phyloP scores from a whole-genome alignment of 2,888 invertebrate genomes.

The Cabera pusaria region DNA sequence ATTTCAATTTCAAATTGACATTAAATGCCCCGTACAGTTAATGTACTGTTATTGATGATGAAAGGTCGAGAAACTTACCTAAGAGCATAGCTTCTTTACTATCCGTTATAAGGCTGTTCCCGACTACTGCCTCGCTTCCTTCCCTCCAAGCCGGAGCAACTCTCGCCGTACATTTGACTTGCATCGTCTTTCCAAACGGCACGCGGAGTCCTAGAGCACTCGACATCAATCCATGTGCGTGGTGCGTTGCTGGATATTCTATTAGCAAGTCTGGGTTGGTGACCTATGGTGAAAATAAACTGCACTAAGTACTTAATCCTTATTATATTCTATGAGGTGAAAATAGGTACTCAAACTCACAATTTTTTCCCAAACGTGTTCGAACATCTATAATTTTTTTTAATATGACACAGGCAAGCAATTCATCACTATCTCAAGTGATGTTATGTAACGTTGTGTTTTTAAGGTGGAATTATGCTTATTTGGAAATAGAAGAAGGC shows the following conservation, averaged over 20 bases:
- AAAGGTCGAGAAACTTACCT: conserved; percentile 61
- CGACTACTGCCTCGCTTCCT: conserved; percentile 75
- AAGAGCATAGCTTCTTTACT: conserved; percentile 77
- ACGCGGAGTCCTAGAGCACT: conserved; percentile 69
- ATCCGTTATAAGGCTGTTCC: conserved; percentile 70
- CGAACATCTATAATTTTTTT: no score
- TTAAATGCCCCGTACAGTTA: no score
- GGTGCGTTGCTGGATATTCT: conserved; percentile 67
- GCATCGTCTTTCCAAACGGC: conserved; percentile 68
- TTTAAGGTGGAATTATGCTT: no score
- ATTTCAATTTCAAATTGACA: no score
- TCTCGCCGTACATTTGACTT: conserved; percentile 69
- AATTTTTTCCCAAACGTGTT: no score
- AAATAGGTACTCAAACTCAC: no score
- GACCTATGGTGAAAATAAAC: no score
- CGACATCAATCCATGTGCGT: conserved; percentile 68
- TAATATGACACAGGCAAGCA: no score
- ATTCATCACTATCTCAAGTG: no score
- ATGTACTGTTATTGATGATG: no score
- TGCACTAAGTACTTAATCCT: not conserved
- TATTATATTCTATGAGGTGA: conserved; percentile 8
- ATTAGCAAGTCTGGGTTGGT: conserved; percentile 66
- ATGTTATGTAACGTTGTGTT: no score
- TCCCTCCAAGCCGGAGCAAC: conserved; percentile 76
- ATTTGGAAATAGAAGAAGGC: no score